Evolutionary conservation across 2,888 invertebrate genomes (phyloP).

Genomic region (Mimas tiliae): DNA sequence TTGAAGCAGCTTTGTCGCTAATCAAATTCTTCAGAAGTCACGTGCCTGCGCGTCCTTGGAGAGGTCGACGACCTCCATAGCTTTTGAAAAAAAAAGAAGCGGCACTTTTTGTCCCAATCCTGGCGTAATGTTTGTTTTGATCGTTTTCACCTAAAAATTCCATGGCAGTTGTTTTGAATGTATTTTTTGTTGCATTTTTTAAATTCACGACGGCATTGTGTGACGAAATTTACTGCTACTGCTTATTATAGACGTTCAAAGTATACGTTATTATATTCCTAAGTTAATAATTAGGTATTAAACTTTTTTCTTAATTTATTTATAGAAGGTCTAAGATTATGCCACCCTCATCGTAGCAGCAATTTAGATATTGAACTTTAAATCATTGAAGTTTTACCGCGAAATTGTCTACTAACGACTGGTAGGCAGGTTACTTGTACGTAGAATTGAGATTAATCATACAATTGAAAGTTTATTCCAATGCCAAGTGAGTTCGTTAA

Average conservation of each 20-base stretch:
- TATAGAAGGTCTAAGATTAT: no score
- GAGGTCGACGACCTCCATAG: constrained; percentile 70
- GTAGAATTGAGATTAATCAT: constrained; percentile 21
- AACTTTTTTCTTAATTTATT: no score
- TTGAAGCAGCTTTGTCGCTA: constrained; percentile 56
- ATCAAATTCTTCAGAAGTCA: constrained; percentile 66
- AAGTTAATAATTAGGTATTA: neutral
- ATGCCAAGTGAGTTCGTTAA: constrained; percentile 11
- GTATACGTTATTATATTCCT: neutral
- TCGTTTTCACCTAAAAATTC: constrained; percentile 71
- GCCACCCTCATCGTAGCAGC: no score
- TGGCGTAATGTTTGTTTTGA: constrained; percentile 78
- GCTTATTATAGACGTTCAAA: neutral
- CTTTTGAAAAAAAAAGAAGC: constrained; percentile 63
- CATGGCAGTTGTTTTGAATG: neutral
- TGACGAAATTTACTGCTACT: neutral
- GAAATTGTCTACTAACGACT: constrained; percentile 35
- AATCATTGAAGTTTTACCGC: neutral
- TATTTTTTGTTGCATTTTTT: neutral
- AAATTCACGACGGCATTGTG: neutral
- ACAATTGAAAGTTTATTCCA: constrained; percentile 23
- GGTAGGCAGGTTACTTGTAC: neutral
- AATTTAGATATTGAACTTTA: neutral
- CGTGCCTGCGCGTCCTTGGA: constrained; percentile 78
- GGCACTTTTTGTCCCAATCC: constrained; percentile 69